Base-by-base conservation (phyloP, 2,113 vertebrate genomes). In the Ceyx cyanopectus region DNA sequence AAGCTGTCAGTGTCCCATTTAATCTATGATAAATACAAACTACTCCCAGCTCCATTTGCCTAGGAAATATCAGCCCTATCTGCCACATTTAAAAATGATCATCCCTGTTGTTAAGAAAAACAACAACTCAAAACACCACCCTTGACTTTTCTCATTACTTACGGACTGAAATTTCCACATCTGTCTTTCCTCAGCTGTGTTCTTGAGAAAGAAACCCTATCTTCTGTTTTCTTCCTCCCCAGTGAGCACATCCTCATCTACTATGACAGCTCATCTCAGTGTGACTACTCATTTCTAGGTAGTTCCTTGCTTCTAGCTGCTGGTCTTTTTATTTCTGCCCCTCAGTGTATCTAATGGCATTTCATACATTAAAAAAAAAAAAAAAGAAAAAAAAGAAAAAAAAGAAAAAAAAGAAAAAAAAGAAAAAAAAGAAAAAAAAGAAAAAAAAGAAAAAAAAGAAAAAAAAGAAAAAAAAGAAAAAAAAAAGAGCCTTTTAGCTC, bases 81-180 rank as follows among this genome's bases (percentile, higher is more conserved):
- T 95, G 92, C 86, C 86, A 87, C 58, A 54, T 88, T 95, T 94
- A 79, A 94, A 95, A 96, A 92, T 90, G 1, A 93, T 88, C 74
- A 79, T 88, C 73, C 78, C 86, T 89, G 84, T 96, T 95, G 82
- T 90, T 89, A 90, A 84, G 86, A 86, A 92, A 94, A 96, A 86
- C 87, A 94, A 68, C 84, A 93, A 56, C 74, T 91, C 86, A 73
- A 74, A 94, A 89, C 56, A 76, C 58, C 58, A 93, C 89, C 86
- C 93, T 54, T 93, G 94, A 93, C 86, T 95, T 79, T 92, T 81
- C 74, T 93, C 78, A 58, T 96, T 93, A 91, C 51, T 93, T 95
- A 69, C 2, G 0, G 37, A 67, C 74, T 60, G 40, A 89, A 81
- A 85, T 73, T 92, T 86, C 50, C 81, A n/a, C 89, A 87, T 90